Percentiles rank a stretch among this genome's conserved stretches.
Conservation (phyloP, 2,797 vertebrate genomes). For the Chelon labrosus region DNA sequence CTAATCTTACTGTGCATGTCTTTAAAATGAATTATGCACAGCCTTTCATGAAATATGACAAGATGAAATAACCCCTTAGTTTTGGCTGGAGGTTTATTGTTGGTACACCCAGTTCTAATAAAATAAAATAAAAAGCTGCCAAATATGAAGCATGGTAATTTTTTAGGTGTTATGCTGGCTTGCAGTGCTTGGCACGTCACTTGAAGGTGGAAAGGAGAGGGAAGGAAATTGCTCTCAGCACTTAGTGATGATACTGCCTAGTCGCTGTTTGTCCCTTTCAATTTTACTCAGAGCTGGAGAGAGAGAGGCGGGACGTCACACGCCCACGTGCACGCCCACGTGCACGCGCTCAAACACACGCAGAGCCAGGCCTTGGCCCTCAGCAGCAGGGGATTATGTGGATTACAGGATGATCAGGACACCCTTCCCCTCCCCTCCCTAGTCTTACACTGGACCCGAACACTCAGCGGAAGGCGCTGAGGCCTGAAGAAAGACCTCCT, state of each 20-base stretch:
- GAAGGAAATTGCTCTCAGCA: conserved; percentile 32
- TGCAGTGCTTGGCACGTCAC: conserved; percentile 1
- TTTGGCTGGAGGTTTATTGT: conserved; percentile 25
- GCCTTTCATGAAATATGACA: conserved; percentile 38
- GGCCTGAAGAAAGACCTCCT: conserved; percentile 76
- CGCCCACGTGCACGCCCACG: conserved; percentile 50
- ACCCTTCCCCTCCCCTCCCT: conserved; percentile 43
- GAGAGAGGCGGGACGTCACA: conserved; percentile 66
- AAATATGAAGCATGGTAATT: conserved; percentile 19
- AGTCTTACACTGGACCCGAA: conserved; percentile 63
- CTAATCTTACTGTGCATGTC: conserved; percentile 41
- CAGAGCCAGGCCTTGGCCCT: conserved; percentile 68
- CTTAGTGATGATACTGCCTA: conserved; percentile 50
- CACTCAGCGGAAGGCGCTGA: conserved; percentile 51
- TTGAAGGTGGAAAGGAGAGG: conserved; percentile 19
- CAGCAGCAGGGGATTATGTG: conserved; percentile 84
- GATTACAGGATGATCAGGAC: conserved; percentile 86
- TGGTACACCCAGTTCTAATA: conserved; percentile 17
- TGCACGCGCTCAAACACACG: conserved; percentile 56
- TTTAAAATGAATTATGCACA: conserved; percentile 40
- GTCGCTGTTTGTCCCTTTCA: conserved; percentile 51
- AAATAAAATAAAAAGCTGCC: conserved; percentile 5
- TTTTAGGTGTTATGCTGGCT: conserved; percentile 28
- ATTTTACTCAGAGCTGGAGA: conserved; percentile 57
- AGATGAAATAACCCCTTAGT: conserved; percentile 35